Evolutionary conservation across 30 jellyfish, hydroid and myxozoan genomes (phyloP), one percentile per base, ranked within the genome.

Genomic region (Aurelia sp.): DNA sequence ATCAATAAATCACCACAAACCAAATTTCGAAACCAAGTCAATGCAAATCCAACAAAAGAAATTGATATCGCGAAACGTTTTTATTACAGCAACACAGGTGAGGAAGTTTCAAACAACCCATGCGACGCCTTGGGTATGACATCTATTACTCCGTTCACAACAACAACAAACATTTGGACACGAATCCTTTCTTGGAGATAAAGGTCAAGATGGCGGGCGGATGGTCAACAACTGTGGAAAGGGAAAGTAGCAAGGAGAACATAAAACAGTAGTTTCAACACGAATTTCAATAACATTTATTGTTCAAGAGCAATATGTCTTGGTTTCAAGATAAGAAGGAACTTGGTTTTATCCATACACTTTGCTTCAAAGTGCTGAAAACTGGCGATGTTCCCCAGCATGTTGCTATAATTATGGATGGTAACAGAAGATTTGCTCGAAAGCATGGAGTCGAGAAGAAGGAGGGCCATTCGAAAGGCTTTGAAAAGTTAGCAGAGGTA

Each of bases 381-480:
- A 64, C 96, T 72, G 99, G 99, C 30, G 51, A 86, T 44, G 78
- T 96, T 10, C 99, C 99, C 13, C 86, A 85, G 50, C 99, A 96
- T 87, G 97, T 96, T 44, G 99, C 98, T 13, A 64, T 96, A 52
- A 96, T 96, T 18, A 91, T 96, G 98, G 99, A 96, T 78, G 99
- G 99, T 6, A 96, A 96, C 89, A 65, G 99, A 62, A 71, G 99
- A 59, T 96, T 74, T 84, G 99, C 99, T 5, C 50, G 67, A 66
- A 85, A 82, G 68, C 82, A 48, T 74, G 61, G 87, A 27, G 64
- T 80, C 59, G 89, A 76, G 19, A 88, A 71, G 55, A 66, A 64
- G 37, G 92, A 37, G 17, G 99, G 99, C 3, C 98, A 96, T 76
- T 79, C 97, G 11, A 73, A 79, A 60, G 99, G 99, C 6, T 90